These are phyloP conservation scores for Halcyon leucocephala DNA, from an alignment of 2,797 vertebrate species.

Conservation along the genomic window DNA sequence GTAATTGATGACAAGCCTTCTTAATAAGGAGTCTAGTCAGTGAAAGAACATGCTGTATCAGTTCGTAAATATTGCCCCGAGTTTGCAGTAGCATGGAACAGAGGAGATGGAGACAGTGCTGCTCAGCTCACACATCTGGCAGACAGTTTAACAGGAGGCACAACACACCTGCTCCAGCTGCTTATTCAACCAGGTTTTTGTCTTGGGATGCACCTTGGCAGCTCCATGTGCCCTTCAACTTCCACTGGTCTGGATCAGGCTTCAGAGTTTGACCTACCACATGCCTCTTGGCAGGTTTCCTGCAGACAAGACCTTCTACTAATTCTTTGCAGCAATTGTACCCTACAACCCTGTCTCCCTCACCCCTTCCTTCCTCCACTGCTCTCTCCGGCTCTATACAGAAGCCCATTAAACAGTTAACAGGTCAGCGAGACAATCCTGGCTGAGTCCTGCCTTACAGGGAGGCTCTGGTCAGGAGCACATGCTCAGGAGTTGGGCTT, in stretches of 20 bases:
- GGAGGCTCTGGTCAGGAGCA: not conserved
- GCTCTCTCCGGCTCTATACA: not conserved
- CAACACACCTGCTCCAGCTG: not conserved
- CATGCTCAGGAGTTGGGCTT: not conserved
- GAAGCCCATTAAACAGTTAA: not conserved
- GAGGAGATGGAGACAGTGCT: not conserved
- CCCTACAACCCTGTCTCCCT: not conserved
- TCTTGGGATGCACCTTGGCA: not conserved
- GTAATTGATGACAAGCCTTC: slow-evolving; percentile 13
- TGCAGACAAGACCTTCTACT: not conserved
- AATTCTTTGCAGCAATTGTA: not conserved
- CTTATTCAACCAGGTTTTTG: not conserved
- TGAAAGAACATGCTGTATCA: not conserved
- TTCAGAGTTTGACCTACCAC: not conserved
- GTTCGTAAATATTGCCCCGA: not conserved
- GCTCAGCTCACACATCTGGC: not conserved
- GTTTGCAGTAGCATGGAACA: slow-evolving; percentile 1
- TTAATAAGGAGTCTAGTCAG: slow-evolving; percentile 43
- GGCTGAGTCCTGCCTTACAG: not conserved
- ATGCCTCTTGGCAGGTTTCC: not conserved
- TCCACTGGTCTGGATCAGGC: not conserved
- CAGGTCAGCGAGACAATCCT: not conserved
- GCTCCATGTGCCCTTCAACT: not conserved
- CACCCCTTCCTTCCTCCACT: not conserved
- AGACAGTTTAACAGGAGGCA: not conserved